Evolutionary conservation across 1,140 invertebrate genomes (phyloP).

Genomic region (Gryllus bimaculatus): DNA sequence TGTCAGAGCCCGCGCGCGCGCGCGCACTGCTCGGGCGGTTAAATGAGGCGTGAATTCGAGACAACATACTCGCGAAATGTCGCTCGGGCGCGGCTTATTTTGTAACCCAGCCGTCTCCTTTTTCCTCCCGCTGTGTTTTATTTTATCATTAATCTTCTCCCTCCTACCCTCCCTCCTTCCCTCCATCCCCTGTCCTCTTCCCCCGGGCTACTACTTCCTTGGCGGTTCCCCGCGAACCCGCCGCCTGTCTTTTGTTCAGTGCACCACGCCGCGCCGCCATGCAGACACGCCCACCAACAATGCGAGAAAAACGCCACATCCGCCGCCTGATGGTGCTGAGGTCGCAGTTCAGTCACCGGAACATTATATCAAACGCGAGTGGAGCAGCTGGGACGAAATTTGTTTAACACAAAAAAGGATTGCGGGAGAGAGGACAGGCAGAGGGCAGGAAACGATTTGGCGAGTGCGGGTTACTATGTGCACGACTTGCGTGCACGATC

Average conservation of each 20-base stretch:
- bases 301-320: background rate
- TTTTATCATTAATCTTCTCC: background rate
- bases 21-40: background rate
- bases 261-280: background rate
- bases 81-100: background rate
- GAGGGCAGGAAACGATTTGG: too few relatives aligned
- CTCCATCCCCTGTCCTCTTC: too few relatives aligned
- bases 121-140: background rate
- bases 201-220: too few relatives aligned
- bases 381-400: background rate
- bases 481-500: background rate
- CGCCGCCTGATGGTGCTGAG: background rate
- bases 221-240: too few relatives aligned
- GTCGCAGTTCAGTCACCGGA: background rate
- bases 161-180: background rate
- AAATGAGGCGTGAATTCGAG: background rate
- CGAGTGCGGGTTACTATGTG: background rate
- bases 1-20: too few relatives aligned
- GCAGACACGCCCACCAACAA: background rate
- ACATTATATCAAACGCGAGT: background rate
- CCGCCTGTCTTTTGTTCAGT: background rate
- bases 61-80: conserved; percentile 1
- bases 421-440: background rate
- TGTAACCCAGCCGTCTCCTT: background rate
- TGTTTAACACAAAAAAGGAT: background rate